Conservation (phyloP, 2,888 invertebrate species). For the Anorthoa munda region DNA sequence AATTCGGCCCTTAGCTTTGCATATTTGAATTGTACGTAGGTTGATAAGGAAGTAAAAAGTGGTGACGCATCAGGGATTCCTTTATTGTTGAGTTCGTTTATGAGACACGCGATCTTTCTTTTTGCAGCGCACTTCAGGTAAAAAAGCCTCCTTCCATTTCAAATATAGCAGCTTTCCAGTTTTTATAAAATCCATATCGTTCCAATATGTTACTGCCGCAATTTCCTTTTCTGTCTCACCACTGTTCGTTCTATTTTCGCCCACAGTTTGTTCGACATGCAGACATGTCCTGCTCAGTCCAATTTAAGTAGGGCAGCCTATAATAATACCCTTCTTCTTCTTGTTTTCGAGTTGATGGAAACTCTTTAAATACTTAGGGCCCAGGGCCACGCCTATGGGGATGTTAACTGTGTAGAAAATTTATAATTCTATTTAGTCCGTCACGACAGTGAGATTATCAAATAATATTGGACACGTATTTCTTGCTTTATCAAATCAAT, state of each 20-base stretch:
- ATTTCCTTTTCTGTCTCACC: not conserved
- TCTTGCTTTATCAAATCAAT: too few relatives aligned
- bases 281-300: not conserved
- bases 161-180: not conserved
- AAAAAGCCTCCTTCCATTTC: not conserved
- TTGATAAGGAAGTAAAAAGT: not conserved
- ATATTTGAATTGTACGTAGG: too few relatives aligned
- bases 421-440: too few relatives aligned
- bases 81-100: not conserved
- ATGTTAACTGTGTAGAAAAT: too few relatives aligned
- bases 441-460: too few relatives aligned
- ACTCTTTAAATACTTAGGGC: too few relatives aligned
- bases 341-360: too few relatives aligned
- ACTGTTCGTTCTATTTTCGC: not conserved
- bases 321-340: not conserved
- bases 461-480: too few relatives aligned
- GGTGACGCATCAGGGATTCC: too few relatives aligned
- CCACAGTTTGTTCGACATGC: not conserved
- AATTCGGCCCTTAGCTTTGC: too few relatives aligned
- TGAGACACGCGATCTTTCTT: not conserved
- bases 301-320: not conserved
- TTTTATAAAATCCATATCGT: not conserved
- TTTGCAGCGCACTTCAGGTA: not conserved
- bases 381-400: too few relatives aligned
- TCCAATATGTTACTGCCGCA: not conserved